phyloP scores from a whole-genome alignment of 2,888 invertebrate species.

The Syritta pipiens region DNA sequence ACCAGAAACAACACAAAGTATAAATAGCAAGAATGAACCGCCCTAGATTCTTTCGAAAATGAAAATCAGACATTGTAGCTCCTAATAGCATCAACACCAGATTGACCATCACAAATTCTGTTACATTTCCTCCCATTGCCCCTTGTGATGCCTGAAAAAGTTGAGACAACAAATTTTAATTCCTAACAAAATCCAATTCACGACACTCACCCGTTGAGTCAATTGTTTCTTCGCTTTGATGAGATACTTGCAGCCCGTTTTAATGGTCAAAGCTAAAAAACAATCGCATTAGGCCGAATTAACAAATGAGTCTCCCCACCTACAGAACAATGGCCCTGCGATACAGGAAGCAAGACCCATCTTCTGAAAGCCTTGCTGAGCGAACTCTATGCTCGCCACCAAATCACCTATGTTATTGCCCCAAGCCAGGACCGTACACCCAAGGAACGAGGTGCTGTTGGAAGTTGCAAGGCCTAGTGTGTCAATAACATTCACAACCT shows the following conservation, averaged over 20 bases:
- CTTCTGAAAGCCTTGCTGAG: constrained; percentile 82
- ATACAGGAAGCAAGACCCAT: constrained; percentile 86
- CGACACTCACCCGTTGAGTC: no score
- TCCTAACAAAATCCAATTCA: no score
- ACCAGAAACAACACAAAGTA: constrained; percentile 16
- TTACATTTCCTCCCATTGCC: constrained; percentile 71
- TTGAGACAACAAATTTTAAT: neutral
- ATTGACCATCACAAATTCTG: constrained; percentile 70
- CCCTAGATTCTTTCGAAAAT: constrained; percentile 49
- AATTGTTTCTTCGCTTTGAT: no score
- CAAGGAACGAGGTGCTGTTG: constrained; percentile 82
- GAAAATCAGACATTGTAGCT: constrained; percentile 71
- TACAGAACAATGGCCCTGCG: constrained; percentile 85
- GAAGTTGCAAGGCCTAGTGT: constrained; percentile 82
- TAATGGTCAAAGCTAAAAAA: constrained; percentile 64
- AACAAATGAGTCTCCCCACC: neutral
- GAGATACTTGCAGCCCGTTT: no score
- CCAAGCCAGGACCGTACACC: constrained; percentile 84
- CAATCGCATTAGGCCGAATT: neutral
- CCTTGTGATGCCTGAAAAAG: constrained; percentile 69
- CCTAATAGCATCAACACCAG: constrained; percentile 67
- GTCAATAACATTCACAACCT: constrained; percentile 81
- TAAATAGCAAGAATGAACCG: constrained; percentile 21
- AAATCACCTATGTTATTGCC: constrained; percentile 81
- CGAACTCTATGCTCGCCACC: constrained; percentile 82